Evolutionary conservation across 2,888 invertebrate genomes (phyloP).

Genomic region (Agonopterix arenella): DNA sequence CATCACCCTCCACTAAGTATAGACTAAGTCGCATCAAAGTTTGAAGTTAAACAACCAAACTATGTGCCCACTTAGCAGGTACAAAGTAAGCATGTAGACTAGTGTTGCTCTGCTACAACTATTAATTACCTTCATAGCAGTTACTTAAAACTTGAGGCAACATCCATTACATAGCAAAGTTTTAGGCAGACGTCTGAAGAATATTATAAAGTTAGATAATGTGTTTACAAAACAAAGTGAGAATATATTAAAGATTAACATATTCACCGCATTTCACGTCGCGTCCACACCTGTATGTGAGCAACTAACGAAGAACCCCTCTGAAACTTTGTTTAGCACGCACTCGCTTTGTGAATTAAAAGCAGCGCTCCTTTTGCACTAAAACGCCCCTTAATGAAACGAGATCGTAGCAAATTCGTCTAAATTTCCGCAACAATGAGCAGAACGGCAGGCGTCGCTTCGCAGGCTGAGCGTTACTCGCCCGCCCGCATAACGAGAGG

Average conservation of each 20-base stretch:
- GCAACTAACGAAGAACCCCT: conserved; percentile 65
- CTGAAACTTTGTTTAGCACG: conserved; percentile 59
- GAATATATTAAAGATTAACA: conserved; percentile 18
- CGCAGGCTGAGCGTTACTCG: conserved; percentile 48
- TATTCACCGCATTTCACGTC: conserved; percentile 16
- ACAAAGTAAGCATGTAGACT: too few species aligned
- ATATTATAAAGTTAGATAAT: not conserved
- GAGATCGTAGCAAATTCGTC: conserved; percentile 67
- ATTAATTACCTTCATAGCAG: too few species aligned
- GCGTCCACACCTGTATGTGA: conserved; percentile 39
- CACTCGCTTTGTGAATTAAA: conserved; percentile 65
- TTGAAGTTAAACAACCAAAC: too few species aligned
- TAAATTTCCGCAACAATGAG: conserved; percentile 66
- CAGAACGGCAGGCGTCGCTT: conserved; percentile 48
- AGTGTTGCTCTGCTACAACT: too few species aligned
- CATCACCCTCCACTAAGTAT: too few species aligned
- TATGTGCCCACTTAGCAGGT: too few species aligned
- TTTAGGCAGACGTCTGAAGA: not conserved
- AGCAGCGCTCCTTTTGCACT: conserved; percentile 53
- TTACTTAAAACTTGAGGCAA: not conserved
- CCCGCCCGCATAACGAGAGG: conserved; percentile 62
- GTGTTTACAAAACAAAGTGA: conserved; percentile 10
- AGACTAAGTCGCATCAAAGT: too few species aligned
- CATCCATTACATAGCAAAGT: conserved; percentile 2
- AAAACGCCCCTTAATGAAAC: conserved; percentile 67